Conservation (phyloP, 2,888 invertebrate genomes). For the Stratiomys singularior region DNA sequence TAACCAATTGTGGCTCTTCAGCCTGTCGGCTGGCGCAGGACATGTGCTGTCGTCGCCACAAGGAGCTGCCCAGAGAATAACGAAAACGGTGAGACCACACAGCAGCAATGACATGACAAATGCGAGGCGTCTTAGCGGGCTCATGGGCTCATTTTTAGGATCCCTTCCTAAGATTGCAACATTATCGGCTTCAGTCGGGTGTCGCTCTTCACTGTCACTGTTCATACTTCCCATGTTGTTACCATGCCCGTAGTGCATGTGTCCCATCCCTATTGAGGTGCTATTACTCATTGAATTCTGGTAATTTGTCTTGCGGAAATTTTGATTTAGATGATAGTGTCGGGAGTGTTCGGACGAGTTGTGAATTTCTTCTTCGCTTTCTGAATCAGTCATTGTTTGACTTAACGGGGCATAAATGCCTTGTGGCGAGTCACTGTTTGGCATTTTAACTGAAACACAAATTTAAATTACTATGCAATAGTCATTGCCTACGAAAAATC, state of each 20-base stretch:
- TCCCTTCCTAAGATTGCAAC: slow-evolving; percentile 62
- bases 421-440: slow-evolving; percentile 65
- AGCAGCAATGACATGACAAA: slow-evolving; percentile 77
- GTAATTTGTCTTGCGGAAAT: slow-evolving; percentile 54
- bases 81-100: slow-evolving; percentile 76
- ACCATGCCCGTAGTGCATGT: slow-evolving; percentile 49
- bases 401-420: slow-evolving; percentile 79
- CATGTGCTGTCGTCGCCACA: slow-evolving; percentile 78
- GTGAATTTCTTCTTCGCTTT: slow-evolving; percentile 77
- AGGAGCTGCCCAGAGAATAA: slow-evolving; percentile 81
- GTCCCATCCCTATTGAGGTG: slow-evolving; percentile 43
- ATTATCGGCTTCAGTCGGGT: slow-evolving; percentile 62
- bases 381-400: slow-evolving; percentile 80
- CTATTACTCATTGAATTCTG: slow-evolving; percentile 55
- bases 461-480: not conserved
- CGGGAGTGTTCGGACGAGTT: slow-evolving; percentile 56
- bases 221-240: slow-evolving; percentile 61
- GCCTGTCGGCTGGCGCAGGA: slow-evolving; percentile 67
- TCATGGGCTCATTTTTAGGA: slow-evolving; percentile 71
- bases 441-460: slow-evolving; percentile 61
- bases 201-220: slow-evolving; percentile 62
- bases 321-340: slow-evolving; percentile 53
- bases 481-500: slow-evolving; percentile 17
- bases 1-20: slow-evolving; percentile 75
- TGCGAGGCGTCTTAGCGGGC: slow-evolving; percentile 73